Percentiles rank a stretch among this genome's conserved stretches.
These are phyloP conservation scores for Stegodyphus dumicola DNA, from an alignment of 1,140 invertebrate species.

Conservation along the genomic window DNA sequence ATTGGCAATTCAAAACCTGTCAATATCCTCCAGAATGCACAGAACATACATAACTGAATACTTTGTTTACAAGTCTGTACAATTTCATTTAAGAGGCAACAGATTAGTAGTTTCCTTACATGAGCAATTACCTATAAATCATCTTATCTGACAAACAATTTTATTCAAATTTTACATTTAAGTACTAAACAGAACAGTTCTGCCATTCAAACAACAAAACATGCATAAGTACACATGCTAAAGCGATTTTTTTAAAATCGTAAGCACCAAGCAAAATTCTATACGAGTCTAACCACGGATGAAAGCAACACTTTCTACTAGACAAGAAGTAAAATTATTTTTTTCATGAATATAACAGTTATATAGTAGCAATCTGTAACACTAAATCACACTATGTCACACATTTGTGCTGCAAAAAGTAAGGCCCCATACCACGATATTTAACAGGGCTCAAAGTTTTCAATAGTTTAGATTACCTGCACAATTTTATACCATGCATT, in stretches of 20 bases:
- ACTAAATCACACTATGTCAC: constrained; percentile 25
- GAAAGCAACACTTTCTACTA: not conserved
- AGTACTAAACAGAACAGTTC: constrained; percentile 39
- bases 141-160: not conserved
- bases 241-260: not conserved
- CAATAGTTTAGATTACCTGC: not conserved
- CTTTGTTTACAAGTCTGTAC: no score
- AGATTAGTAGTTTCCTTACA: no score
- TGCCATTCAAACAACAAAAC: constrained; percentile 26
- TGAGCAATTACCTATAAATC: no score
- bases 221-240: constrained; percentile 45
- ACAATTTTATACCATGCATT: no score
- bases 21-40: no score
- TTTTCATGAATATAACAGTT: constrained; percentile 4
- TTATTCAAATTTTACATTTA: constrained; percentile 5
- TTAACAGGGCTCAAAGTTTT: constrained; percentile 48
- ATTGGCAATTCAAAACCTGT: no score
- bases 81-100: no score
- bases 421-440: constrained; percentile 53
- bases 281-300: not conserved
- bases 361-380: constrained; percentile 20
- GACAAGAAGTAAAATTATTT: no score
- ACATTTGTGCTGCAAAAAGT: constrained; percentile 47
- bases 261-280: no score
- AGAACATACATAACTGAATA: no score